Evolutionary conservation across 2,888 invertebrate genomes (phyloP).

Genomic region (Eumerus sabulonum): DNA sequence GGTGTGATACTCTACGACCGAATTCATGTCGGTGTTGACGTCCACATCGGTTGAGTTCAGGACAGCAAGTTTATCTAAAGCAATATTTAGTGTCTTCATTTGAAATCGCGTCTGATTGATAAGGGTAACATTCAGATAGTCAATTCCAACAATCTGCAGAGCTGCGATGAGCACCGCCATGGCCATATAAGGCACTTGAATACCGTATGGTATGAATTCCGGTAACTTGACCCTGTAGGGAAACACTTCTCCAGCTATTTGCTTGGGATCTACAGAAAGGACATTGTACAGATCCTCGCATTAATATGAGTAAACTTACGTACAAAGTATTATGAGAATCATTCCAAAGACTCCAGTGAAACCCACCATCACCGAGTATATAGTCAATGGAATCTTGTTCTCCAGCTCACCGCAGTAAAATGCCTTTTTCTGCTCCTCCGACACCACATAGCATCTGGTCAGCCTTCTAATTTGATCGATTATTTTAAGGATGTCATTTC

Average conservation of each 20-base stretch:
- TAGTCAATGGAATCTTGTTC: slow-evolving; percentile 63
- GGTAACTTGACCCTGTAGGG: background rate
- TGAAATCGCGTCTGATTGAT: slow-evolving; percentile 74
- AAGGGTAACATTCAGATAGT: slow-evolving; percentile 72
- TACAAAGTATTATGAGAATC: background rate
- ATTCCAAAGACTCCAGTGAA: background rate
- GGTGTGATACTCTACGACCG: slow-evolving; percentile 71
- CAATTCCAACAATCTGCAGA: too few relatives aligned
- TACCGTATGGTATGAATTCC: too few relatives aligned
- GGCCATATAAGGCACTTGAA: too few relatives aligned
- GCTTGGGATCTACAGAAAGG: background rate
- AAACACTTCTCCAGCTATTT: background rate
- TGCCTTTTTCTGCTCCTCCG: slow-evolving; percentile 3
- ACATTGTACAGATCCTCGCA: too few relatives aligned
- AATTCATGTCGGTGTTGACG: slow-evolving; percentile 66
- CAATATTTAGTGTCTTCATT: slow-evolving; percentile 71
- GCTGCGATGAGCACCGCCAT: too few relatives aligned
- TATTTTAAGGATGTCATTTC: background rate
- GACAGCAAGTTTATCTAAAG: slow-evolving; percentile 71
- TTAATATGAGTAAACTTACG: background rate
- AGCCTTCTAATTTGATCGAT: background rate
- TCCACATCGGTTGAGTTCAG: slow-evolving; percentile 15
- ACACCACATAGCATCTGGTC: background rate
- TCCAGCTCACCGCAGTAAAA: slow-evolving; percentile 68
- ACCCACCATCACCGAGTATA: slow-evolving; percentile 10